Evolutionary conservation across 2,113 vertebrate genomes (phyloP).

Genomic region (Otus sunia): DNA sequence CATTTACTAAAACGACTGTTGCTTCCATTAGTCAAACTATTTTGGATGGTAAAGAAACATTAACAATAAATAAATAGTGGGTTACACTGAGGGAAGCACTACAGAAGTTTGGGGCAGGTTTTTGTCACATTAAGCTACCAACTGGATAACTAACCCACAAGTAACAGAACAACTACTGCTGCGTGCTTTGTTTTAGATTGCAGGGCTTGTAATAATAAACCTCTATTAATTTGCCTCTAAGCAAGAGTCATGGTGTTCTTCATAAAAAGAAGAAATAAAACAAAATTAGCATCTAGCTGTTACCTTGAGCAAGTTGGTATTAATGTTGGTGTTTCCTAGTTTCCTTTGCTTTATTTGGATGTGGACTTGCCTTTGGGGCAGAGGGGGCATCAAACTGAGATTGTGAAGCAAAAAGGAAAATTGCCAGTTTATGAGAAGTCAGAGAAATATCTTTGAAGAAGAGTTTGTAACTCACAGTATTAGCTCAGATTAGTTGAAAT

Average conservation of each 20-base stretch:
- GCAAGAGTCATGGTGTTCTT: background rate
- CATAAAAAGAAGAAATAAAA: background rate
- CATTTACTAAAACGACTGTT: background rate
- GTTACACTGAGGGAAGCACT: background rate
- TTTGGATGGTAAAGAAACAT: background rate
- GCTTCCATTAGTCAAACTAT: background rate
- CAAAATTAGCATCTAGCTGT: background rate
- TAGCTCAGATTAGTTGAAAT: background rate
- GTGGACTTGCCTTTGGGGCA: background rate
- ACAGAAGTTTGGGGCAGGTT: background rate
- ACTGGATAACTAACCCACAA: background rate
- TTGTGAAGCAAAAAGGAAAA: background rate
- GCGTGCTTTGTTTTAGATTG: background rate
- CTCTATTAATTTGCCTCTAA: background rate
- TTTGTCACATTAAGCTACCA: background rate
- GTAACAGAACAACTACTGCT: background rate
- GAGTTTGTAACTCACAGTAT: background rate
- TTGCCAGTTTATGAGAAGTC: background rate
- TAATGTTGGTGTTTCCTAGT: background rate
- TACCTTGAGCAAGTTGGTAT: background rate
- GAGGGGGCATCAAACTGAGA: background rate
- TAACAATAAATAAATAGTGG: background rate
- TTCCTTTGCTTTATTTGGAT: background rate
- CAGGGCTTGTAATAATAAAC: background rate
- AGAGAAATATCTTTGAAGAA: background rate